Base-by-base conservation (phyloP, 2,888 invertebrate species). In the Euspilapteryx auroguttella region DNA sequence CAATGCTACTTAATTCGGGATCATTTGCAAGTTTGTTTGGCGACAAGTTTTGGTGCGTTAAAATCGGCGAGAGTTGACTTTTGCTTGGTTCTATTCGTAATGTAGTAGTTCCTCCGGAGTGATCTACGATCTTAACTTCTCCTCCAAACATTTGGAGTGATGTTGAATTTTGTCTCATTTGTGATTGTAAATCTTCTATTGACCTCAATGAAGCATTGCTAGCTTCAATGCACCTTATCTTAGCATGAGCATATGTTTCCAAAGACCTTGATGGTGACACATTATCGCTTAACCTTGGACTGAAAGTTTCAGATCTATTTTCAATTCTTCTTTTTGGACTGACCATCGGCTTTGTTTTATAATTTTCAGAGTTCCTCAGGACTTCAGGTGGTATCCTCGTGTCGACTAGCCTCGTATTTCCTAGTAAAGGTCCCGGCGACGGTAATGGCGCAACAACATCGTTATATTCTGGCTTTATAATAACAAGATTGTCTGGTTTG, bases 361-460 rank as follows among this genome's bases (percentile, higher is more conserved):
- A 41, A 35, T 37, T 51, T 33, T 73, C 73, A 25, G 45, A 46
- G 50, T 59, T 69, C 37, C 59, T 58, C 26, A 47, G 47, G 31
- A 66, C 69, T 32, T 81, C 83, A 21, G 54, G 41, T 20, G 66
- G 47, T 21, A 48, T 38, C 42, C 71, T 62, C 8, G 80, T 63
- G 38, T 91, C 90, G 10, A 92, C 86, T 21, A 92, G 66, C 27
- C 89, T 80, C 2, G 91, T 91, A 46, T 87, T 89, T 4, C 91
- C 91, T 13, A 91, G 69, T 35, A 89, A 66, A 1, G 91, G 91
- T 0, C 91, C 91, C 0, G 91, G 91, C 3, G 90, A 90, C 24
- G 88, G 88, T 25, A 89, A 58, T 1, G 89, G 87, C 24, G 82
- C 75, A 34, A 78, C 73, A 24, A 80, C 56, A 39, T 80, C 79